Conservation (phyloP, 2,888 invertebrate species). For the Pyrochroa serraticornis region DNA sequence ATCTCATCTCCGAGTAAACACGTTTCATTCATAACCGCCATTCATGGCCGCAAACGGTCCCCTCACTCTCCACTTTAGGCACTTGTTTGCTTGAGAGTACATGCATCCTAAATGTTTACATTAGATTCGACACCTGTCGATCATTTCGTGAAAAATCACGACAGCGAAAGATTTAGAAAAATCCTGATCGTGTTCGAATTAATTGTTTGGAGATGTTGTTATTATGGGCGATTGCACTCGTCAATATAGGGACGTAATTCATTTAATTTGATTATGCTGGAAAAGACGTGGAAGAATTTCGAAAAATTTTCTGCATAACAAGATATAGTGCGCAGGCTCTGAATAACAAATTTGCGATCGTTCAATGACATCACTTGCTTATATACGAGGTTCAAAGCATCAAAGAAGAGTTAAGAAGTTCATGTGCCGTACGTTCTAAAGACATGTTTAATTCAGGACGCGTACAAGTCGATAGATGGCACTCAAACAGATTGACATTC, state of each 20-base stretch:
- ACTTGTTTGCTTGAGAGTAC: too few species aligned
- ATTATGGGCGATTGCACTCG: slow-evolving; percentile 12
- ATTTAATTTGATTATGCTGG: slow-evolving; percentile 49
- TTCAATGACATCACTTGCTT: slow-evolving; percentile 51
- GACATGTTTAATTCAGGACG: slow-evolving; percentile 50
- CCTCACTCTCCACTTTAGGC: slow-evolving; percentile 1
- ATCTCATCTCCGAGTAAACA: slow-evolving; percentile 43
- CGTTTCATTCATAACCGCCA: slow-evolving; percentile 50
- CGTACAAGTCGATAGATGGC: slow-evolving; percentile 42
- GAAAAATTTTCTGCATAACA: slow-evolving; percentile 39
- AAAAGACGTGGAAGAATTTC: slow-evolving; percentile 48
- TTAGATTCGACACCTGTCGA: too few species aligned
- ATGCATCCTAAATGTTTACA: too few species aligned
- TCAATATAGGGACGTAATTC: slow-evolving; percentile 37
- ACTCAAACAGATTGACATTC: slow-evolving; percentile 43
- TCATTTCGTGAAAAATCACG: too few species aligned
- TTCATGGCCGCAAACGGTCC: slow-evolving; percentile 38
- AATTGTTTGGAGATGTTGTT: slow-evolving; percentile 13
- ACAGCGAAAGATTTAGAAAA: not conserved
- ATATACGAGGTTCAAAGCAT: slow-evolving; percentile 50
- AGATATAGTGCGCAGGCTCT: slow-evolving; percentile 46
- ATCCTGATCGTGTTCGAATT: not conserved
- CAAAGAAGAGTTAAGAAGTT: slow-evolving; percentile 49
- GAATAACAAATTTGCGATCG: slow-evolving; percentile 54
- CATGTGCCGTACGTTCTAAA: slow-evolving; percentile 43